A percentile compares a stretch with the other conserved stretches of the same genome.
These are phyloP conservation scores for Arenaria interpres DNA, from an alignment of 2,113 vertebrate species.

Conservation along the genomic window DNA sequence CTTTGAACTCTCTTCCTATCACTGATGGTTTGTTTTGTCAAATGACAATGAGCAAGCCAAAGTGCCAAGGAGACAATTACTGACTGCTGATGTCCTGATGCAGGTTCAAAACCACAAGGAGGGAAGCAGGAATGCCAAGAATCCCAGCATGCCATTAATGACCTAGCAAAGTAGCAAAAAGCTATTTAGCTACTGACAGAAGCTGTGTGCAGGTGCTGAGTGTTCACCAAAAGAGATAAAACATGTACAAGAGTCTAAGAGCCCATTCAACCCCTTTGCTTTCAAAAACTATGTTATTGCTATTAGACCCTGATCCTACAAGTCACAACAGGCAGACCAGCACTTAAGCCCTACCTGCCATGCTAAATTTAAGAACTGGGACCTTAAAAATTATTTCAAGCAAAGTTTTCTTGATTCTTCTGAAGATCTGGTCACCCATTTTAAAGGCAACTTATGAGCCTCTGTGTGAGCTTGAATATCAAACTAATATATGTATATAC, in stretches of 20 bases:
- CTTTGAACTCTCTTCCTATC: conserved; percentile 76
- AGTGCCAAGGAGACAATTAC: conserved; percentile 58
- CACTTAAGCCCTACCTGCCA: not conserved
- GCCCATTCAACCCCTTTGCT: conserved; percentile 10
- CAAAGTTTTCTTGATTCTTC: conserved; percentile 29
- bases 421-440: conserved; percentile 23
- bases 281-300: conserved; percentile 37
- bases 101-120: conserved; percentile 55
- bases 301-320: conserved; percentile 22
- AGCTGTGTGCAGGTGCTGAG: conserved; percentile 72
- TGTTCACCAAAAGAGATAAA: conserved; percentile 68
- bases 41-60: conserved; percentile 62
- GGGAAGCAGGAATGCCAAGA: conserved; percentile 69
- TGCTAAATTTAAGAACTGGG: not conserved
- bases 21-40: conserved; percentile 56
- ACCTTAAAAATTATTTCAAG: conserved; percentile 29
- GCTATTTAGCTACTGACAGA: conserved; percentile 66
- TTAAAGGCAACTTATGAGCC: not conserved
- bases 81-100: conserved; percentile 45
- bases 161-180: conserved; percentile 57
- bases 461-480: not conserved
- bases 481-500: not conserved
- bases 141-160: conserved; percentile 74
- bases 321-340: conserved; percentile 14
- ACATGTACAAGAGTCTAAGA: conserved; percentile 47